Conservation (phyloP, 92 coral and sea anemone species). For the Porites cylindrica region DNA sequence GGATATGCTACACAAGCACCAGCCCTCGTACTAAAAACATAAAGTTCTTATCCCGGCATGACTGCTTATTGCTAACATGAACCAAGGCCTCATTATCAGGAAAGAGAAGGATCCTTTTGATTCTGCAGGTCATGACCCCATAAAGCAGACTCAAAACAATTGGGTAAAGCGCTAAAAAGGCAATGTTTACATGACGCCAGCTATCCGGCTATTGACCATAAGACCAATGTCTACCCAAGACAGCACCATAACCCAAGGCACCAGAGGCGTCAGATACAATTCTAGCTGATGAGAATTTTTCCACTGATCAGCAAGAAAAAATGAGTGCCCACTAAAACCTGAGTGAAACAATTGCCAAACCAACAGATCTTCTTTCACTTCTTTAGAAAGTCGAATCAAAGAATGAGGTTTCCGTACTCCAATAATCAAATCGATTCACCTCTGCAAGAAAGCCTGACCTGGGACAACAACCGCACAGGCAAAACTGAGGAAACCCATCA, state of each 20-base stretch:
- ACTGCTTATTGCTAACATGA: not conserved
- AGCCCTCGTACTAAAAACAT: not conserved
- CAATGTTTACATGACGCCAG: slow-evolving; percentile 1
- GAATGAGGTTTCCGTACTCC: slow-evolving; percentile 39
- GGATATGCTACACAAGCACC: not conserved
- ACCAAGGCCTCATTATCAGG: too few relatives aligned
- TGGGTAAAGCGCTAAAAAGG: too few relatives aligned
- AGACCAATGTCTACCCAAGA: slow-evolving; percentile 48
- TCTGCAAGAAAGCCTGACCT: slow-evolving; percentile 43
- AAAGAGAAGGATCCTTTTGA: not conserved
- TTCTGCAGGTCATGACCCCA: not conserved
- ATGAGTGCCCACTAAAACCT: slow-evolving; percentile 38
- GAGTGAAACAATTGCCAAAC: slow-evolving; percentile 15
- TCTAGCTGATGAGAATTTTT: slow-evolving; percentile 22
- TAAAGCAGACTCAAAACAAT: too few relatives aligned
- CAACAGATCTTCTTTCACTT: too few relatives aligned
- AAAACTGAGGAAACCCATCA: slow-evolving; percentile 25
- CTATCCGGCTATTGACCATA: slow-evolving; percentile 54
- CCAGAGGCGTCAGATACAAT: slow-evolving; percentile 55
- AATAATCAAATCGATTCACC: not conserved
- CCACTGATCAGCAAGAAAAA: slow-evolving; percentile 50
- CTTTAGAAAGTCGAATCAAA: not conserved
- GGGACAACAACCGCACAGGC: slow-evolving; percentile 13
- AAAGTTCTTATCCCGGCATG: not conserved
- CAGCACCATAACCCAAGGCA: slow-evolving; percentile 38